These are phyloP conservation scores for Melanogrammus aeglefinus DNA, from an alignment of 2,797 vertebrate species.

Conservation along the genomic window DNA sequence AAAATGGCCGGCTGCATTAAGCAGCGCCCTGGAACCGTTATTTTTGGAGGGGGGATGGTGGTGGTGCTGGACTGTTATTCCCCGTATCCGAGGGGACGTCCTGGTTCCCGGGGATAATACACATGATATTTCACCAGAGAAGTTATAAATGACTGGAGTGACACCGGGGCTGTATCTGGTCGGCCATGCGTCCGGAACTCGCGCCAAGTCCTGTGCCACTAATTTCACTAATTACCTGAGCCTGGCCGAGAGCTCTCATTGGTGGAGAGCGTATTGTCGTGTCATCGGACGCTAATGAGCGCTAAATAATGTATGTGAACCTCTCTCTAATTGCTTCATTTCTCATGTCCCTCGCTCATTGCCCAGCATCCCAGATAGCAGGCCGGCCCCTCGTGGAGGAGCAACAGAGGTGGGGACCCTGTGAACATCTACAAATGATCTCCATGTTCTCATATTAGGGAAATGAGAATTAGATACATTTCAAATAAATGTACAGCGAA, in stretches of 20 bases:
- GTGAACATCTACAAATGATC: background rate
- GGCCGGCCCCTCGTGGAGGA: slow-evolving; percentile 58
- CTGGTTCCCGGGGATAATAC: slow-evolving; percentile 62
- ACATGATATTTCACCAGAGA: slow-evolving; percentile 75
- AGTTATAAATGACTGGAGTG: slow-evolving; percentile 79
- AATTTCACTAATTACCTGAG: slow-evolving; percentile 85
- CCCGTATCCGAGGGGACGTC: slow-evolving; percentile 56
- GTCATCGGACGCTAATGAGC: slow-evolving; percentile 84
- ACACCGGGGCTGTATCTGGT: slow-evolving; percentile 80
- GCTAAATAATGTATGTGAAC: slow-evolving; percentile 85
- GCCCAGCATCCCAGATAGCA: slow-evolving; percentile 71
- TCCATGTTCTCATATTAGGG: background rate
- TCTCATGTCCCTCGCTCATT: slow-evolving; percentile 79
- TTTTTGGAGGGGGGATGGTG: background rate
- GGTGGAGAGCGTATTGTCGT: slow-evolving; percentile 74
- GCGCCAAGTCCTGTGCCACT: slow-evolving; percentile 81
- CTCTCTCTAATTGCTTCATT: slow-evolving; percentile 80
- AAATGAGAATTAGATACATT: background rate
- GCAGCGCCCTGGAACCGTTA: slow-evolving; percentile 36
- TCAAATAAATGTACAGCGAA: background rate
- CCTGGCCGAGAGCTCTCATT: slow-evolving; percentile 78
- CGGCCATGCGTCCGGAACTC: slow-evolving; percentile 81
- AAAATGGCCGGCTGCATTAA: slow-evolving; percentile 63
- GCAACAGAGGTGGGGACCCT: background rate
- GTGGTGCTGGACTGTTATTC: slow-evolving; percentile 44